Evolutionary conservation across 2,888 invertebrate genomes (phyloP).

Genomic region (Drosophila kuntzei): DNA sequence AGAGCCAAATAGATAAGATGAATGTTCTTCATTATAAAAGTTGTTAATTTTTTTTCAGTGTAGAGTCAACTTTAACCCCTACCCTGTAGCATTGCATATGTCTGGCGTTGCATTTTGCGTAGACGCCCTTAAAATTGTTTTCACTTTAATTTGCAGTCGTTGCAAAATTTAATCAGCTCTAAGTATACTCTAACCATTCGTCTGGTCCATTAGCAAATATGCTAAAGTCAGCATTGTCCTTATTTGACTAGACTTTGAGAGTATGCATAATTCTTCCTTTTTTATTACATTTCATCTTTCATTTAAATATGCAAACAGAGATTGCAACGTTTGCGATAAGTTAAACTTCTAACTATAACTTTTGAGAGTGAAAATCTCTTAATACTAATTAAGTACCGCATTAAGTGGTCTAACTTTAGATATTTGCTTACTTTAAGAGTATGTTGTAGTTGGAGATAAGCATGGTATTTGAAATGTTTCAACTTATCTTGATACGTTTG

Average conservation of each 20-base stretch:
- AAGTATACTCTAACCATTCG: conserved; percentile 23
- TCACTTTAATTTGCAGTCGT: conserved; percentile 76
- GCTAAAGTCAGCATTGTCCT: conserved; percentile 14
- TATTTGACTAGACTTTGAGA: conserved; percentile 3
- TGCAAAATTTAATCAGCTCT: conserved; percentile 77
- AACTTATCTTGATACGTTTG: conserved; percentile 17
- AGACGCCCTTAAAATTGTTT: conserved; percentile 66
- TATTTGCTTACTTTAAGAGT: conserved; percentile 8
- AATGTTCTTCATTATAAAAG: too few relatives aligned
- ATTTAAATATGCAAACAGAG: conserved; percentile 42
- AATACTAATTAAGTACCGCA: conserved; percentile 19
- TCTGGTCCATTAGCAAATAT: conserved; percentile 24
- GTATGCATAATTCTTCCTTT: conserved; percentile 13
- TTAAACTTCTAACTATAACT: conserved; percentile 32
- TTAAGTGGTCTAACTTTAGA: conserved; percentile 18
- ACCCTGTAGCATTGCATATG: conserved; percentile 54
- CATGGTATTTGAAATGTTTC: conserved; percentile 14
- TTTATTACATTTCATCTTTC: conserved; percentile 37
- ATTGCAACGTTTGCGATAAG: conserved; percentile 51
- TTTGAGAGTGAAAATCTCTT: conserved; percentile 31
- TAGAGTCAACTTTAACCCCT: conserved; percentile 65
- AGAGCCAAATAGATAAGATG: too few relatives aligned
- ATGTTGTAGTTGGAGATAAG: conserved; percentile 9
- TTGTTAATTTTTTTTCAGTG: too few relatives aligned
- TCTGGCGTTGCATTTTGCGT: conserved; percentile 48